Evolutionary conservation across 2,797 vertebrate genomes (phyloP), one percentile per base, ranked within the genome.

Genomic region (Tachyglossus aculeatus): DNA sequence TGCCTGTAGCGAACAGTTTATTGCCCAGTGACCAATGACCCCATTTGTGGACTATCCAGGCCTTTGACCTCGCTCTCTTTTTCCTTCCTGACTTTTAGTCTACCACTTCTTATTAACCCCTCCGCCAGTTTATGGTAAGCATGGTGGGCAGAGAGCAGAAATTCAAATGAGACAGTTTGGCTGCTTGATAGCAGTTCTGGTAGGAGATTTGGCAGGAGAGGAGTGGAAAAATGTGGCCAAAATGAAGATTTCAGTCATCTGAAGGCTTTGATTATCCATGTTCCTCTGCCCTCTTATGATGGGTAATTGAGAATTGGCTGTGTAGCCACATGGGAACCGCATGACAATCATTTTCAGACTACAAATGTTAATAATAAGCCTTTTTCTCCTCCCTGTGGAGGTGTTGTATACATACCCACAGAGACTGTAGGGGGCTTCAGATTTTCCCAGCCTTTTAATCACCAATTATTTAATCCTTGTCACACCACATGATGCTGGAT

Each of bases 31-130:
- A 60, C 18, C 33, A 55, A 53, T 40, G 25, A 22, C n/a, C 56
- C 43, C 74, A 31, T 10, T 56, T 69, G 71, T 62, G 61, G 4
- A 5, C 37, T 48, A 56, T 68, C 64, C 73, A 85, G 67, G 56
- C 33, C 43, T 38, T n/a, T n/a, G n/a, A n/a, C 51, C 16, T 6
- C 39, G 64, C 67, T 24, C 37, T 74, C 52, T 45, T 4, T 32
- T n/a, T 78, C 31, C 67, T 51, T 56, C 73, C 65, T 78, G 55
- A 53, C 69, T 68, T 67, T 59, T 81, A 57, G 29, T 24, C 34
- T 48, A 51, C 72, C 51, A 36, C 48, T 67, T 67, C 67, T 24
- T 22, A 0, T 29, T 48, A 31, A 31, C 27, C 3, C 27, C 27
- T 48, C 27, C 27, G 27, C 45, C 25, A 48, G 45, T 29, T 31